These are phyloP conservation scores for Sebastolobus alascanus DNA, from an alignment of 2,797 vertebrate species.

Conservation along the genomic window DNA sequence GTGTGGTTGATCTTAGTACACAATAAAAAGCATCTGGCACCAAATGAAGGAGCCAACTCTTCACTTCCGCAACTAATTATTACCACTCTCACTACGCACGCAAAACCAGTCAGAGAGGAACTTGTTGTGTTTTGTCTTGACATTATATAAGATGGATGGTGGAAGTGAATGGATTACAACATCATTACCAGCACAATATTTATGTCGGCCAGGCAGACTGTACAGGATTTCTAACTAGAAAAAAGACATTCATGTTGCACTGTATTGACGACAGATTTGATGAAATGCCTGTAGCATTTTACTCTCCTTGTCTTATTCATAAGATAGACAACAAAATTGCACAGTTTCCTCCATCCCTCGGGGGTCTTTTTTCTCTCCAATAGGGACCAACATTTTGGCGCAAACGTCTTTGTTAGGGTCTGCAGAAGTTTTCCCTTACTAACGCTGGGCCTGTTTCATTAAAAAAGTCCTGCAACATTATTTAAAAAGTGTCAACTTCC, in stretches of 20 bases:
- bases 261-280: constrained; percentile 25
- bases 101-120: constrained; percentile 42
- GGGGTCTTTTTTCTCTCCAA: constrained; percentile 35
- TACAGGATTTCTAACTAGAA: constrained; percentile 19
- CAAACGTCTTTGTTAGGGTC: constrained; percentile 18
- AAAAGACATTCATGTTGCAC: constrained; percentile 12
- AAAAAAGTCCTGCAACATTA: constrained; percentile 53
- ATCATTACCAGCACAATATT: constrained; percentile 4
- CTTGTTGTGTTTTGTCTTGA: constrained; percentile 52
- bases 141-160: constrained; percentile 20
- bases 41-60: constrained; percentile 46
- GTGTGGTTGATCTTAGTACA: constrained; percentile 45
- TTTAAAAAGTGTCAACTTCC: constrained; percentile 59
- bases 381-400: constrained; percentile 23
- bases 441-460: constrained; percentile 39
- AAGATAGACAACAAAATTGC: constrained; percentile 23
- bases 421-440: constrained; percentile 26
- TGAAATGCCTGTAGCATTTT: constrained; percentile 30
- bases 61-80: constrained; percentile 60
- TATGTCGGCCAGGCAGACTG: constrained; percentile 25
- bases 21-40: constrained; percentile 55
- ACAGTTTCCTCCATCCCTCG: constrained; percentile 3
- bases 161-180: constrained; percentile 32
- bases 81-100: constrained; percentile 43
- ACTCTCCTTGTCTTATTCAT: constrained; percentile 1